Percentiles rank a stretch among this genome's conserved stretches.
Evolutionary conservation across 2,797 vertebrate genomes (phyloP).

Genomic region (Rhynchonycteris naso): DNA sequence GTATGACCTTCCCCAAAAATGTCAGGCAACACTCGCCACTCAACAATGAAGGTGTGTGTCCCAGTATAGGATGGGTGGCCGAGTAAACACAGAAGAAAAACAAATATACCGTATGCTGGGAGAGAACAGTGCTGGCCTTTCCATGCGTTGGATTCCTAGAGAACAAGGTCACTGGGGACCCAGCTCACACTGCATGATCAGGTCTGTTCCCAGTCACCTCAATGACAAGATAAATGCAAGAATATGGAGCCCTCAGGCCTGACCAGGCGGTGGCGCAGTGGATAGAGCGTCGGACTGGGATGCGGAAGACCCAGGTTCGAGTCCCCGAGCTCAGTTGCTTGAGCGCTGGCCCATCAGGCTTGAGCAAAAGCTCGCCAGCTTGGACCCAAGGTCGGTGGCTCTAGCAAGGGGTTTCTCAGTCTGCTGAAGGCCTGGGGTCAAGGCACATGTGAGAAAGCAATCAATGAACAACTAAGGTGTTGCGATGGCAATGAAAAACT

Average conservation of each 20-base stretch:
- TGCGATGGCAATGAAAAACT: too few relatives aligned
- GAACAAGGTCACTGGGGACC: neutral
- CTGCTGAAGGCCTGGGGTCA: too few relatives aligned
- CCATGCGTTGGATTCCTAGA: neutral
- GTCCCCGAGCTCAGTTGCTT: too few relatives aligned
- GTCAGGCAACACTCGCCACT: neutral
- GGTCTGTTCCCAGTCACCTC: neutral
- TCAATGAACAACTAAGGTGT: too few relatives aligned
- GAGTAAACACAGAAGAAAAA: neutral
- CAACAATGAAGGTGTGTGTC: neutral
- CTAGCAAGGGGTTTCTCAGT: too few relatives aligned
- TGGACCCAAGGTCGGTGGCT: too few relatives aligned
- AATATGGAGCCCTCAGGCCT: neutral
- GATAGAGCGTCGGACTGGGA: too few relatives aligned
- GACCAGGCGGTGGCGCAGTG: too few relatives aligned
- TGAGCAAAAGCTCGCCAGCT: too few relatives aligned
- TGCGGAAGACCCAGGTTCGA: too few relatives aligned
- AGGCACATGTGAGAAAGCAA: too few relatives aligned
- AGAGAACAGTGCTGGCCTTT: neutral
- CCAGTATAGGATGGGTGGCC: neutral
- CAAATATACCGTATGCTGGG: accelerated
- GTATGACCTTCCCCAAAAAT: neutral
- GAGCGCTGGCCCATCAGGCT: too few relatives aligned
- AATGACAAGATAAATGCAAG: neutral
- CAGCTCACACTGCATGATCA: neutral